Conservation (phyloP, 2,797 vertebrate genomes). For the Coendou prehensilis region DNA sequence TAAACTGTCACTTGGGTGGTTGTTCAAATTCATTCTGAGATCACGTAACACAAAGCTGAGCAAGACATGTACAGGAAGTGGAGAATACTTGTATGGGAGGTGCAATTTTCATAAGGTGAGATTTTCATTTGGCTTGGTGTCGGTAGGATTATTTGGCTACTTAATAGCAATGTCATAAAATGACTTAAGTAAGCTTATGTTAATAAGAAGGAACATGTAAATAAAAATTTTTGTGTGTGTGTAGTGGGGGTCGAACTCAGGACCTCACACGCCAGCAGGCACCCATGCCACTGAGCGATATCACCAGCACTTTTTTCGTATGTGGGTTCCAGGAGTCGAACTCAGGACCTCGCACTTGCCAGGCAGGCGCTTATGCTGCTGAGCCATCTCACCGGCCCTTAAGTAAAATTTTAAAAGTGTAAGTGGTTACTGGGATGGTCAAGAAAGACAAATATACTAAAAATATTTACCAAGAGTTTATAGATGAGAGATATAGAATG, state of each 20-base stretch:
- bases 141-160: constrained; percentile 35
- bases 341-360: no score
- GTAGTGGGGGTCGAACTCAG: no score
- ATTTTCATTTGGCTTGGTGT: constrained; percentile 26
- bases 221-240: no score
- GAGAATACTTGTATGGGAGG: background rate
- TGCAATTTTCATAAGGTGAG: background rate
- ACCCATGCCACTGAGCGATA: no score
- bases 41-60: constrained; percentile 51
- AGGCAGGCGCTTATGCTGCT: no score
- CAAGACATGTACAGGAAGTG: background rate
- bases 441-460: background rate
- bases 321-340: no score
- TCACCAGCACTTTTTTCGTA: no score
- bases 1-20: constrained; percentile 47
- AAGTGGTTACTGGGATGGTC: background rate
- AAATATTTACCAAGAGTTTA: background rate
- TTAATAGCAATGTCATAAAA: constrained; percentile 48
- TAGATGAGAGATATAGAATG: background rate
- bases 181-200: background rate
- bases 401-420: background rate
- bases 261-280: no score
- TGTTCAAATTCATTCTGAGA: constrained; percentile 56
- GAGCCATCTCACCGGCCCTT: background rate
- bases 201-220: constrained; percentile 27